Conservation (phyloP, 1,140 invertebrate genomes). For the Neodiprion lecontei region DNA sequence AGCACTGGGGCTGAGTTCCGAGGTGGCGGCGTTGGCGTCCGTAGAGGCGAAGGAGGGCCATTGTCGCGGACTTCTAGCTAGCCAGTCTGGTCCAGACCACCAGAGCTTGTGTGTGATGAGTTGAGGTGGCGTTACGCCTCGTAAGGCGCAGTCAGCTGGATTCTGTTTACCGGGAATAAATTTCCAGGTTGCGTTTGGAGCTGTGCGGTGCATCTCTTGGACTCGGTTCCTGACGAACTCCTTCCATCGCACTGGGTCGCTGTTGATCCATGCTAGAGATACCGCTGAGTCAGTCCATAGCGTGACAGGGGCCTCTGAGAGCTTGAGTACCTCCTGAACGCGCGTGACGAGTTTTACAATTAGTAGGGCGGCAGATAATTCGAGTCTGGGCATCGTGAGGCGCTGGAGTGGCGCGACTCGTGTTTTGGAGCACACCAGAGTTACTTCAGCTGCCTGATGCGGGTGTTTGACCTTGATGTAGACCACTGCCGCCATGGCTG, state of each 20-base stretch:
- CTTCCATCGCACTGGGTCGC: conserved; percentile 36
- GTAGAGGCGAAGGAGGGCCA: conserved; percentile 19
- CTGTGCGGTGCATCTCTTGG: conserved; percentile 31
- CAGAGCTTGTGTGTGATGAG: conserved; percentile 35
- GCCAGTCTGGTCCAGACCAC: conserved; percentile 28
- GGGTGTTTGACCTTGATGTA: conserved; percentile 23
- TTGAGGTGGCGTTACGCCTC: conserved; percentile 31
- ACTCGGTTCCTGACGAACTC: conserved; percentile 44
- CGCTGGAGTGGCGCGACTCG: conserved; percentile 44
- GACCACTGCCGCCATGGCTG: conserved; percentile 26
- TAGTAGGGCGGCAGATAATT: conserved; percentile 46
- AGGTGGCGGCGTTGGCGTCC: neutral
- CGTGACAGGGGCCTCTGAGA: neutral
- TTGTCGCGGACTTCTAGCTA: neutral
- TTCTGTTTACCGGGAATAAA: conserved; percentile 37
- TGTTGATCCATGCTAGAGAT: conserved; percentile 39
- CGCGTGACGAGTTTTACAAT: conserved; percentile 29
- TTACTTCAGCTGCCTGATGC: neutral
- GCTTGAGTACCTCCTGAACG: neutral
- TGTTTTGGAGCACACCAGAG: conserved; percentile 36
- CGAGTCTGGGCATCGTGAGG: conserved; percentile 39
- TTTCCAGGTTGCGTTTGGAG: conserved; percentile 21
- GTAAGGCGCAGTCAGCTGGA: conserved; percentile 39
- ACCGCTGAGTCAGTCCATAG: conserved; percentile 28
- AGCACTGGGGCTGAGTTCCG: neutral